Percentiles rank a stretch among this genome's conserved stretches.
Evolutionary conservation across 2,113 vertebrate genomes (phyloP).

Genomic region (Notarius lentiginosus): DNA sequence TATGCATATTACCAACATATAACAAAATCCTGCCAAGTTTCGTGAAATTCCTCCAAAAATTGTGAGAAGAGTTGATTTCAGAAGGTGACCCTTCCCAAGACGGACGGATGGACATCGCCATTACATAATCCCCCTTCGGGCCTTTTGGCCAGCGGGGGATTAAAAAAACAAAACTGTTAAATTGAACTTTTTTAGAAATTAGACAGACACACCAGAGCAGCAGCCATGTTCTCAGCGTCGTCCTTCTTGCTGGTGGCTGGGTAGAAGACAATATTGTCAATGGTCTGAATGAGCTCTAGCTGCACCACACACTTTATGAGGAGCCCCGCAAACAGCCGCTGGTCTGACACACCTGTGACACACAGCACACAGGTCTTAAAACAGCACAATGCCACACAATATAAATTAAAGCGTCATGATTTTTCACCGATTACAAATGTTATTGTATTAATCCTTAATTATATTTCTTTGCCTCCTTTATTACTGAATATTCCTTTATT

Average conservation of each 20-base stretch:
- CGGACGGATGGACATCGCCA: too few species aligned
- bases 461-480: not conserved
- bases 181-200: not conserved
- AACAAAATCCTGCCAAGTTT: too few species aligned
- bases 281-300: constrained; percentile 93
- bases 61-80: too few species aligned
- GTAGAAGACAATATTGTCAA: constrained; percentile 97
- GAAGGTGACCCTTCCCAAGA: too few species aligned
- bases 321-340: constrained; percentile 93
- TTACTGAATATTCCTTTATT: not conserved
- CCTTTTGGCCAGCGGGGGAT: too few species aligned
- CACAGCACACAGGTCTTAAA: constrained; percentile 3
- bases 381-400: not conserved
- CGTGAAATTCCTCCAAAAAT: too few species aligned
- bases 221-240: constrained; percentile 94
- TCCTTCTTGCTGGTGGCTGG: constrained; percentile 97
- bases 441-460: not conserved
- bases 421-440: not conserved
- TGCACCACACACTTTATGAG: constrained; percentile 98
- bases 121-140: too few species aligned
- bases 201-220: constrained; percentile 81
- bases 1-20: too few species aligned
- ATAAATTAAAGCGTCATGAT: not conserved
- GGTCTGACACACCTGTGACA: constrained; percentile 77
- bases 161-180: too few species aligned